Conservation (phyloP, 2,888 invertebrate species). For the Rugalucina vietnamica region DNA sequence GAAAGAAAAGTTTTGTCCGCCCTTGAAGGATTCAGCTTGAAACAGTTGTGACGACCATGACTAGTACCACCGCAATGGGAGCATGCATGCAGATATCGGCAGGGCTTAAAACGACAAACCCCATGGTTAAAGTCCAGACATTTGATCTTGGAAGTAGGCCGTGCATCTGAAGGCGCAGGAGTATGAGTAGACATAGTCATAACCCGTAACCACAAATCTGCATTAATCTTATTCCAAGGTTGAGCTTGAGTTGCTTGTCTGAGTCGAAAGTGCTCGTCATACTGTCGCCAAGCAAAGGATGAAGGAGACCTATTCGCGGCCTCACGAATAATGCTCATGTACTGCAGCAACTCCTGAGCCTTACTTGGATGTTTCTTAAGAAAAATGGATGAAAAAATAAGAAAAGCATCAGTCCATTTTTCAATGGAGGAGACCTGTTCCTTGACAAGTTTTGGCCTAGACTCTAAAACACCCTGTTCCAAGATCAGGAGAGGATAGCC, state of each 20-base stretch:
- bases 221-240: neutral
- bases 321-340: neutral
- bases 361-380: too few species aligned
- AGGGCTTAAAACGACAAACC: neutral
- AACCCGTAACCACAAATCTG: neutral
- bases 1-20: neutral
- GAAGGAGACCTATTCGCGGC: neutral
- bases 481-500: too few species aligned
- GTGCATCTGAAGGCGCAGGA: neutral
- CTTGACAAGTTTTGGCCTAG: neutral
- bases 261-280: constrained; percentile 1
- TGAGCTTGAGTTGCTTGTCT: neutral
- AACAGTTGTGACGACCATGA: neutral
- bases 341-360: constrained; percentile 9
- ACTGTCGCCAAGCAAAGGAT: constrained; percentile 1
- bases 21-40: neutral
- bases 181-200: neutral
- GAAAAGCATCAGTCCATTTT: constrained; percentile 16
- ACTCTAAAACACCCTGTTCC: too few species aligned
- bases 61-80: neutral
- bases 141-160: too few species aligned
- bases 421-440: neutral
- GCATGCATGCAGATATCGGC: too few species aligned
- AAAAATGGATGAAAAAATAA: neutral
- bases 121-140: neutral